Conservation (phyloP, 2,113 vertebrate species). For the Sula dactylatra region DNA sequence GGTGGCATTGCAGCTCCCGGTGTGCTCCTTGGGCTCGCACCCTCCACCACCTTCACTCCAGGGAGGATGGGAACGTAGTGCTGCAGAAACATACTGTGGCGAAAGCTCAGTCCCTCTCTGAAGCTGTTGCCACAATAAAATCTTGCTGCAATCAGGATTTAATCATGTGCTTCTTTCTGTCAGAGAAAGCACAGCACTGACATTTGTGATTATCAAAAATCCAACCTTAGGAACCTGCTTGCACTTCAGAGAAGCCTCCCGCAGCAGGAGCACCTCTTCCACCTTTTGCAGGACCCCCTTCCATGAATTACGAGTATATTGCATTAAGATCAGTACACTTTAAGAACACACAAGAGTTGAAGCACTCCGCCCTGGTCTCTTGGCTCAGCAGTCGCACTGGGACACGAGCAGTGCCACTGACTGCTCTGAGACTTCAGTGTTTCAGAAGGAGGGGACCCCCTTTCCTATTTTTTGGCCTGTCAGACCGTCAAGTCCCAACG, state of each 20-base stretch:
- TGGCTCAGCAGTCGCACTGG: not conserved
- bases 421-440: accelerated
- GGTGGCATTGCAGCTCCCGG: not conserved
- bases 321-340: accelerated
- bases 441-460: accelerated
- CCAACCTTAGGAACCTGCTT: not conserved
- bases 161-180: not conserved
- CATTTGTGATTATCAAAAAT: not conserved
- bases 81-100: accelerated
- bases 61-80: not conserved
- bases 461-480: not conserved
- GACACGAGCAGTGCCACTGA: not conserved
- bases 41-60: too few species aligned
- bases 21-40: accelerated
- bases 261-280: not conserved
- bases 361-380: too few species aligned
- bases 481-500: not conserved
- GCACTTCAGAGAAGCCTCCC: not conserved
- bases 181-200: not conserved
- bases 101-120: not conserved
- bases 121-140: not conserved
- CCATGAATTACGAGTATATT: accelerated
- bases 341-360: accelerated
- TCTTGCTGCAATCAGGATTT: not conserved
- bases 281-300: not conserved